Base-by-base conservation (phyloP, 2,797 vertebrate genomes). In the Eutrigla gurnardus region DNA sequence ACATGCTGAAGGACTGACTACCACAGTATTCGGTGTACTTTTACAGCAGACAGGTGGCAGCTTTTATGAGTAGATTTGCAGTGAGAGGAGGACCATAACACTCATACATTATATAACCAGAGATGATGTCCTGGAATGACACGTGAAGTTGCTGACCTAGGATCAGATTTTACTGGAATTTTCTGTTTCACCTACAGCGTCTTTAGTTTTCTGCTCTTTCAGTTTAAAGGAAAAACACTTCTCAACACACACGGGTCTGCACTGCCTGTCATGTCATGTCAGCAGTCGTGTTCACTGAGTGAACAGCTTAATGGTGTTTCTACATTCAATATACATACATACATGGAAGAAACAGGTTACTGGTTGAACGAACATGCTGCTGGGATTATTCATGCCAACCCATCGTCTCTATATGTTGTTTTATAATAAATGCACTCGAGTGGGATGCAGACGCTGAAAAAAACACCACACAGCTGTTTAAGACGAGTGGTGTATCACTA, bases 351-450 rank as follows among this genome's bases (percentile, higher is more conserved):
- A 66, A 70, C 70, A 46, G 42, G 73, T 63, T 39, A 3, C 61
- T 17, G 71, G 64, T 45, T 78, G 74, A 70, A 68, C 52, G 63
- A 73, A 58, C 36, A 42, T n/a, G 39, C 54, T 66, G 39, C 70
- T 65, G 75, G 74, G 50, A 82, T 71, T 72, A 78, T 77, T 77
- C 37, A 73, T 63, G 50, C 40, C 12, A 2, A 58, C 17, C 13
- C 39, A 45, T 6, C 17, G 5, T 64, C 40, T 60, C 71, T 53
- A 2, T 43, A 32, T 50, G 63, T 12, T 68, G 33, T 25, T 47
- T 73, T 9, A 9, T 59, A 39, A 45, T 59, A 67, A 55, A 68
- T 77, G 65, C 40, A 46, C 54, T 76, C 14, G 18, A 63, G 32
- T 62, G 42, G 66, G 40, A 71, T 13, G 50, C 39, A 53, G 53